Conservation (phyloP, 2,888 invertebrate genomes). For the Cheilosia urbana region DNA sequence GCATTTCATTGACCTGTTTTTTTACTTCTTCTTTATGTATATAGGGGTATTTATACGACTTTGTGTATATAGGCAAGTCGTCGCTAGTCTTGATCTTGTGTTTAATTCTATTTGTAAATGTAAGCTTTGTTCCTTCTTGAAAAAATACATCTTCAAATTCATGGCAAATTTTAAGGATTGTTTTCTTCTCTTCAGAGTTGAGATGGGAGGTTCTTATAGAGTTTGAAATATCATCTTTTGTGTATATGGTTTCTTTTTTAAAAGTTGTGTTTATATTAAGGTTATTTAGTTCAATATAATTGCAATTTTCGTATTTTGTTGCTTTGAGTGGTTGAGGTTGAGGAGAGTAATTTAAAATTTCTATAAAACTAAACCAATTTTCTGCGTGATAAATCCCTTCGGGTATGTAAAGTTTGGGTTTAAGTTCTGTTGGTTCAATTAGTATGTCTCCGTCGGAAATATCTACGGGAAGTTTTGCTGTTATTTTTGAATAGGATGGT, state of each 20-base stretch:
- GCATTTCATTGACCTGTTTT: too few relatives aligned
- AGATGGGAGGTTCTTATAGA: background rate
- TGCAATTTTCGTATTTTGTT: background rate
- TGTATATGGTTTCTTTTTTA: too few relatives aligned
- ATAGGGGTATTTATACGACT: background rate
- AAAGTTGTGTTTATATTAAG: constrained; percentile 10
- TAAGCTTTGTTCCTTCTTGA: background rate
- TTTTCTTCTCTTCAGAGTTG: background rate
- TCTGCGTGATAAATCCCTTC: constrained; percentile 12
- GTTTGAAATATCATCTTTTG: too few relatives aligned
- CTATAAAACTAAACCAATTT: constrained; percentile 8
- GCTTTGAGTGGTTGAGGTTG: background rate
- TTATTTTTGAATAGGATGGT: background rate
- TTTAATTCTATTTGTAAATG: background rate
- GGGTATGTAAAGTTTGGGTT: background rate
- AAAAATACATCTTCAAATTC: background rate
- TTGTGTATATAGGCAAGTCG: background rate
- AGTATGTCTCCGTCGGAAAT: constrained; percentile 1
- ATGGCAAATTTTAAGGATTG: background rate
- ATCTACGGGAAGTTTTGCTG: background rate
- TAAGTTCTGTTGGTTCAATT: constrained; percentile 1
- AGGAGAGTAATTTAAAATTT: constrained; percentile 2
- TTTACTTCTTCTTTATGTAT: too few relatives aligned
- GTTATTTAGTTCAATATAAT: constrained; percentile 1
- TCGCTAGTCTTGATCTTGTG: background rate